phyloP scores from a whole-genome alignment of 1,140 invertebrate species.

The Plodia interpunctella region DNA sequence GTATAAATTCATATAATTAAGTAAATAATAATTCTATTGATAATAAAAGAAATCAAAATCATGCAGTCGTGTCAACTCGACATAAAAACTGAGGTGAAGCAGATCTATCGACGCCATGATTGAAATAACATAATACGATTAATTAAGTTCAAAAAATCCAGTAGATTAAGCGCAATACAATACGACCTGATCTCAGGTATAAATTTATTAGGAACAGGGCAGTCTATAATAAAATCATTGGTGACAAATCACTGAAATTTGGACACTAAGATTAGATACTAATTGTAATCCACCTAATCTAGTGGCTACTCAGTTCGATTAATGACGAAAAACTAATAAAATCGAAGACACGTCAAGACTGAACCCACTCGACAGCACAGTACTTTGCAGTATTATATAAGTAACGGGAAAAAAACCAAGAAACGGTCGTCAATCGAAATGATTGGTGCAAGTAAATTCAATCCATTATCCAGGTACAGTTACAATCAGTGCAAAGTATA shows the following conservation, averaged over 20 bases:
- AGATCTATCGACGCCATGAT: conserved; percentile 19
- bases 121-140: conserved; percentile 46
- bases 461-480: too few species aligned
- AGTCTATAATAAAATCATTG: conserved; percentile 72
- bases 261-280: conserved; percentile 47
- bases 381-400: conserved; percentile 40
- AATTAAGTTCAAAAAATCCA: conserved; percentile 44
- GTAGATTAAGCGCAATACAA: conserved; percentile 68
- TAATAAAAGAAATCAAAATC: conserved; percentile 18
- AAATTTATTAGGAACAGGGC: conserved; percentile 71
- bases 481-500: too few species aligned
- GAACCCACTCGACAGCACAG: conserved; percentile 28
- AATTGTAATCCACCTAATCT: conserved; percentile 66
- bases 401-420: conserved; percentile 32
- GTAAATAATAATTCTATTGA: conserved; percentile 8
- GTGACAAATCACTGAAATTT: conserved; percentile 73
- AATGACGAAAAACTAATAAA: conserved; percentile 31
- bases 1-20: conserved; percentile 16
- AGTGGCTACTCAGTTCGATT: conserved; percentile 38
- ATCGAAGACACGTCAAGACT: conserved; percentile 66
- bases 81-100: conserved; percentile 50
- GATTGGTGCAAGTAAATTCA: conserved; percentile 20
- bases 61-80: conserved; percentile 28
- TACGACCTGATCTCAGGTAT: conserved; percentile 47
- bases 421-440: conserved; percentile 26